These are phyloP conservation scores for Macquaria australasica DNA, from an alignment of 2,113 vertebrate genomes.

Conservation along the genomic window DNA sequence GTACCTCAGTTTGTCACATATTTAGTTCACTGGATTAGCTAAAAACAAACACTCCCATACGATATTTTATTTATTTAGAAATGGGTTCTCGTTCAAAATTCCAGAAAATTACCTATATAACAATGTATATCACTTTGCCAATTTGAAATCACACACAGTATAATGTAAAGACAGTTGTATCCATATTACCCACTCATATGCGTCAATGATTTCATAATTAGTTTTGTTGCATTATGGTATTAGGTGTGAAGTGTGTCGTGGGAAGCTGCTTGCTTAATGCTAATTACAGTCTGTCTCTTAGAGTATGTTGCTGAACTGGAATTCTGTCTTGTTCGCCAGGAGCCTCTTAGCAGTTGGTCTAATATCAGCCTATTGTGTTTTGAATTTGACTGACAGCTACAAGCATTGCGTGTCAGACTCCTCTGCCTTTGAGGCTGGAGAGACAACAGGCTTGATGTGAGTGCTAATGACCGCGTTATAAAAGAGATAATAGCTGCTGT, in stretches of 20 bases:
- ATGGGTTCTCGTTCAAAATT: not conserved
- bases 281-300: not conserved
- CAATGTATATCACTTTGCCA: not conserved
- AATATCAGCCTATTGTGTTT: slow-evolving; percentile 53
- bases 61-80: not conserved
- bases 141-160: not conserved
- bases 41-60: not conserved
- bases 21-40: not conserved
- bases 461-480: slow-evolving; percentile 48
- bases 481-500: slow-evolving; percentile 51
- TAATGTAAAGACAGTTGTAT: not conserved
- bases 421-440: slow-evolving; percentile 28
- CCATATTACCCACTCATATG: not conserved
- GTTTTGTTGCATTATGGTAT: not conserved
- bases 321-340: not conserved
- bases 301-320: slow-evolving; percentile 74
- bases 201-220: not conserved
- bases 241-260: not conserved
- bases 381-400: slow-evolving; percentile 72
- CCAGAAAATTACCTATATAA: not conserved
- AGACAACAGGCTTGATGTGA: slow-evolving; percentile 57
- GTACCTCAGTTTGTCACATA: not conserved
- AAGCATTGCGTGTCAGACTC: slow-evolving; percentile 50
- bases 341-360: slow-evolving; percentile 48
- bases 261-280: not conserved